phyloP scores from a whole-genome alignment of 2,113 vertebrate genomes.

The Melanocharis versteri region DNA sequence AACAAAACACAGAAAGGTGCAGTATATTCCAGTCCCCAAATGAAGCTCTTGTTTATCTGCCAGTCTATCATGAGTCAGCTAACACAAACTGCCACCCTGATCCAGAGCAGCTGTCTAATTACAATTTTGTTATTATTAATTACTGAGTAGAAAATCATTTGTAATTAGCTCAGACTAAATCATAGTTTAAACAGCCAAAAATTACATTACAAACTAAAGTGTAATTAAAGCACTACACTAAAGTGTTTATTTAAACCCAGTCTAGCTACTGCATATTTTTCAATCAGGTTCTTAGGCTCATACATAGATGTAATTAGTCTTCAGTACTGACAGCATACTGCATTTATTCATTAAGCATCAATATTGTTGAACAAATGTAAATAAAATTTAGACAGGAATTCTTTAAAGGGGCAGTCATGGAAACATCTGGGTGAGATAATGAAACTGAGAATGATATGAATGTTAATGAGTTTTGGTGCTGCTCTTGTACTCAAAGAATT shows the following conservation, averaged over 20 bases:
- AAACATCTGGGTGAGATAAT: constrained; percentile 79
- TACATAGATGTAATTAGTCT: constrained; percentile 81
- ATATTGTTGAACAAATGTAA: constrained; percentile 81
- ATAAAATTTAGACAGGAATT: constrained; percentile 78
- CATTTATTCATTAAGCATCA: constrained; percentile 83
- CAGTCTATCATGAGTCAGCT: constrained; percentile 82
- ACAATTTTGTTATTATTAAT: constrained; percentile 98
- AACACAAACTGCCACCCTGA: constrained; percentile 78
- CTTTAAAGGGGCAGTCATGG: constrained; percentile 78
- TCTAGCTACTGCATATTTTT: constrained; percentile 85
- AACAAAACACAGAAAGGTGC: not conserved
- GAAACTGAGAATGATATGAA: constrained; percentile 61
- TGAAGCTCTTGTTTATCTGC: constrained; percentile 71
- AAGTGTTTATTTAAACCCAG: constrained; percentile 96
- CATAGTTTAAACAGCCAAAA: constrained; percentile 93
- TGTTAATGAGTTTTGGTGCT: constrained; percentile 63
- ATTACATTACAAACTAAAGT: constrained; percentile 87
- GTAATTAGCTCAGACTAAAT: constrained; percentile 98
- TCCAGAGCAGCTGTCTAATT: constrained; percentile 93
- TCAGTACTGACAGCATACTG: constrained; percentile 78
- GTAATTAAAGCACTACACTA: constrained; percentile 97
- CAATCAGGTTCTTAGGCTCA: constrained; percentile 79
- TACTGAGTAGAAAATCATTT: constrained; percentile 90
- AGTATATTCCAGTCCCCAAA: not conserved
- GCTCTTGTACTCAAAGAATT: not conserved